Evolutionary conservation across 2,888 invertebrate genomes (phyloP).

Genomic region (Pristionchus arcanus): DNA sequence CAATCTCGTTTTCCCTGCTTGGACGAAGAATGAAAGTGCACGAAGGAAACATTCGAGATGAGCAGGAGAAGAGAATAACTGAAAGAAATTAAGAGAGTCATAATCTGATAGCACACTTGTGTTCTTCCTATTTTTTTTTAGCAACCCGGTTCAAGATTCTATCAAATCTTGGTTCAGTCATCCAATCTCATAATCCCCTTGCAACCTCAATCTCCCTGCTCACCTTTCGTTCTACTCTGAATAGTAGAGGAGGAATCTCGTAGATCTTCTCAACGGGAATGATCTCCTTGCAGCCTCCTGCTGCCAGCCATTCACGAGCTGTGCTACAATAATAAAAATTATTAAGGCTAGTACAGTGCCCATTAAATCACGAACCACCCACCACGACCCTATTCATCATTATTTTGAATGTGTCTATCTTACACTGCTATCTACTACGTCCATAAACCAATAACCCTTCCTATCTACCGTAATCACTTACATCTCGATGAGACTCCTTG

Average conservation of each 20-base stretch:
- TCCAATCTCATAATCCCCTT: not conserved
- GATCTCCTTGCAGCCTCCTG: conserved; percentile 42
- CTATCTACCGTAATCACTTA: not conserved
- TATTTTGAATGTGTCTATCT: too few species aligned
- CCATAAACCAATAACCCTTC: not conserved
- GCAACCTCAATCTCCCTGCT: not conserved
- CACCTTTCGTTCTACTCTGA: conserved; percentile 49
- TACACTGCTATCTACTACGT: too few species aligned
- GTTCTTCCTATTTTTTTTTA: too few species aligned
- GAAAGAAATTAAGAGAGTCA: not conserved
- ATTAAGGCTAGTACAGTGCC: not conserved
- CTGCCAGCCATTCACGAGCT: conserved; percentile 34
- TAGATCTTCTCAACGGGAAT: conserved; percentile 26
- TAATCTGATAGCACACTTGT: too few species aligned
- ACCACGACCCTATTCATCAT: too few species aligned
- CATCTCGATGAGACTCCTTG: conserved; percentile 53
- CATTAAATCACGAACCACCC: not conserved
- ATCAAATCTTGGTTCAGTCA: not conserved
- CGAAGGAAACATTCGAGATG: conserved; percentile 52
- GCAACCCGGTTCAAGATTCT: too few species aligned
- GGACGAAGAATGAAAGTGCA: conserved; percentile 54
- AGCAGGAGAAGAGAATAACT: conserved; percentile 52
- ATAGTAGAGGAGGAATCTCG: conserved; percentile 53
- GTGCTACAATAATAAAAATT: not conserved
- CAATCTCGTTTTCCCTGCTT: conserved; percentile 30